Conservation (phyloP, 2,797 vertebrate species). For the Syndactyla subalaris region DNA sequence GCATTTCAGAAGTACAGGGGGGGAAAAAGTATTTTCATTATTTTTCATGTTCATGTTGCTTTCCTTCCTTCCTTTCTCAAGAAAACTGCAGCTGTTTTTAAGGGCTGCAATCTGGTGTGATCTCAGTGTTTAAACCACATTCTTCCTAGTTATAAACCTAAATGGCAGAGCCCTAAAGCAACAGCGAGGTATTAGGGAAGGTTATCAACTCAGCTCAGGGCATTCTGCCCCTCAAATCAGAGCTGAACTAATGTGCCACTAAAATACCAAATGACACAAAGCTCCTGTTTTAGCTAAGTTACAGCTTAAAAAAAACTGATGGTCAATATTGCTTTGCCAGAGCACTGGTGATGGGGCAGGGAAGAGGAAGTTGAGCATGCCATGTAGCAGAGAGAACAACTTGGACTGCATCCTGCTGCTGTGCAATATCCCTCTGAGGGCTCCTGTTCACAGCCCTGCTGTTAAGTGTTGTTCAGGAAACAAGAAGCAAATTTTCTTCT, state of each 20-base stretch:
- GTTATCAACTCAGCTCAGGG: background rate
- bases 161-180: conserved; percentile 49
- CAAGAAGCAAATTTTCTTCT: background rate
- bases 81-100: background rate
- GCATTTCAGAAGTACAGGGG: background rate
- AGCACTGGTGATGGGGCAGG: background rate
- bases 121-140: background rate
- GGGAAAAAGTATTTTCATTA: background rate
- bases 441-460: background rate
- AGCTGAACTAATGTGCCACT: background rate
- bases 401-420: background rate
- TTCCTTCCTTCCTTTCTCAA: background rate
- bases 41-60: background rate
- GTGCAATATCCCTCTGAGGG: accelerated
- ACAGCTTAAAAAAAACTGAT: background rate
- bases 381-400: background rate
- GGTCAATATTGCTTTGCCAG: background rate
- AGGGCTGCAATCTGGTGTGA: conserved; percentile 32
- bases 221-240: background rate
- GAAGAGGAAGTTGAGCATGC: background rate
- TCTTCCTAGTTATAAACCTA: background rate
- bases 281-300: background rate
- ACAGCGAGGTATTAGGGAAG: background rate
- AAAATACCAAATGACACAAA: background rate
- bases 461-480: background rate